Evolutionary conservation across 2,113 vertebrate genomes (phyloP), one percentile per base, ranked within the genome.

Genomic region (Carlito syrichta): DNA sequence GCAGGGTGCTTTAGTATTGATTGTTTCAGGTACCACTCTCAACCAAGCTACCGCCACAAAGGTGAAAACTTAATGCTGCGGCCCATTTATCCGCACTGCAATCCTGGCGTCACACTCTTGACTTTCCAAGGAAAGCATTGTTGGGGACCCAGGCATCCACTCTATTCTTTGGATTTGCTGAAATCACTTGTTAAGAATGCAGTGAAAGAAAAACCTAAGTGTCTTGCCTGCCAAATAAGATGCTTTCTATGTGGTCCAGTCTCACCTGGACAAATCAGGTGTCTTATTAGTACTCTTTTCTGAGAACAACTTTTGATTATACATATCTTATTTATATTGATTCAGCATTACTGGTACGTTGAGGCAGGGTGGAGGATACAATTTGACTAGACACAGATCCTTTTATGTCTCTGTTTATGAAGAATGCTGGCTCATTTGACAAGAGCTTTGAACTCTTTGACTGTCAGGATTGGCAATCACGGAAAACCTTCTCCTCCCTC

Each of bases 41-140:
- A 35, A 30, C n/a, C 84, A 84, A 60, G 25, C 50, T 68, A 27
- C 43, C 32, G 25, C 25, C 38, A 38, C 63, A 0, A 0, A 7
- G 9, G 2, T 62, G 86, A 35, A 66, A 22, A 2, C 38, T 66
- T 85, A n/a, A n/a, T n/a, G n/a, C n/a, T n/a, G n/a, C n/a, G n/a
- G n/a, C n/a, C n/a, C n/a, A n/a, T n/a, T n/a, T n/a, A 30, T 38
- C 8, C 32, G 50, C 8, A 16, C 12, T 8, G 9, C 0, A 0
- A 16, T 60, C 10, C 27, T 77, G 56, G 32, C 60, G 63, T 87
- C 69, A 81, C 10, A 25, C 38, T 20, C 54, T 66, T 23, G 32
- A 19, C 27, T n/a, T 58, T 45, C 68, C 19, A 40, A 17, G 20
- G 40, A 62, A 95, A 89, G 30, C 35, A 48, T 35, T 35, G 38